Evolutionary conservation across 2,113 vertebrate genomes (phyloP).

Genomic region (Deroptyus accipitrinus): DNA sequence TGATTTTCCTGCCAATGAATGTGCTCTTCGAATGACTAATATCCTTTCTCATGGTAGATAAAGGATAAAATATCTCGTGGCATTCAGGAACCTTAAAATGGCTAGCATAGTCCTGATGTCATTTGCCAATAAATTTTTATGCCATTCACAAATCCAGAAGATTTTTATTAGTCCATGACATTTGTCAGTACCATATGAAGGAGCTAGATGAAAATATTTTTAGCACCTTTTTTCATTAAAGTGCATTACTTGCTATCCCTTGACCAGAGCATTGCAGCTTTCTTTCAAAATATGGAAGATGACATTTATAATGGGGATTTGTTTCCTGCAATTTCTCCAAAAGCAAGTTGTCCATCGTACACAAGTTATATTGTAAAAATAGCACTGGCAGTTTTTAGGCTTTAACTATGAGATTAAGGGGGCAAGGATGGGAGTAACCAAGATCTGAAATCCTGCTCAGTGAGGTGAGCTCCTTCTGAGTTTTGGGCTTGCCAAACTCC

Average conservation of each 20-base stretch:
- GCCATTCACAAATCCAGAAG: neutral
- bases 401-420: neutral
- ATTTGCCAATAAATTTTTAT: constrained; percentile 40
- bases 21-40: constrained; percentile 20
- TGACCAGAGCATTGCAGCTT: neutral
- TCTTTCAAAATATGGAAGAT: neutral
- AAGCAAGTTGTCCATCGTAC: neutral
- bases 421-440: neutral
- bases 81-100: constrained; percentile 39
- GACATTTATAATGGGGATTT: neutral
- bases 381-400: neutral
- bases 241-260: neutral
- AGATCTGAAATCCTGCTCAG: neutral
- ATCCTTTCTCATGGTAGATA: constrained; percentile 10
- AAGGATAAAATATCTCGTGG: neutral
- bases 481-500: neutral
- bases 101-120: neutral
- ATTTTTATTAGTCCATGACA: constrained; percentile 11
- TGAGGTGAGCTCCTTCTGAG: neutral
- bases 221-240: neutral
- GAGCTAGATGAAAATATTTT: neutral
- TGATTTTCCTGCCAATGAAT: neutral
- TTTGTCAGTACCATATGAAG: neutral
- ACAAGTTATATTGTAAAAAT: neutral
- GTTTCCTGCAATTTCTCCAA: neutral